Evolutionary conservation across 1,140 invertebrate species (phyloP), one percentile per base, ranked within the genome.

Genomic region (Psix sp.): DNA sequence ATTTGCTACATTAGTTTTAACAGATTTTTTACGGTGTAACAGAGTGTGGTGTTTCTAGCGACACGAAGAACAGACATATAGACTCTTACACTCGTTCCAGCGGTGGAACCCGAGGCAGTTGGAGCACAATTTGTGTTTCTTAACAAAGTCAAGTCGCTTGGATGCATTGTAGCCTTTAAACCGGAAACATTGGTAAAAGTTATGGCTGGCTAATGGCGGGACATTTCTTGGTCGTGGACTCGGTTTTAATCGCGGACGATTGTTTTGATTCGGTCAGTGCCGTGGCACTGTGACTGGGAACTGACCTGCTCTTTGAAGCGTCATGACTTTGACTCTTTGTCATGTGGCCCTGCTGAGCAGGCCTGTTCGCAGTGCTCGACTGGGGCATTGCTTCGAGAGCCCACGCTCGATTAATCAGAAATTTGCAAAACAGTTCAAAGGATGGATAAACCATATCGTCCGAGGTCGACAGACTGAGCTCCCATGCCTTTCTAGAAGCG

Each of bases 101-200:
- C 29, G 45, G 9, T 57, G 54, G 7, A 1, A 6, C 11, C 17
- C 40, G 3, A 45, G n/a, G 14, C 40, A 57, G 15, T 57, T 45
- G 1, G 29, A 9, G 9, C 40, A 57, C 2, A 45, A 7, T 0
- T 57, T 26, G 9, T 56, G 26, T 10, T 24, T 43, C 24, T 57
- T 45, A 3, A 57, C 40, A 21, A 57, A 15, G 9, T 45, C 29
- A 15, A 36, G 46, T 4, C 54, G 40, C 26, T 46, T 45, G 13
- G 0, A 1, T 0, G 29, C 5, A 16, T 36, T 18, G 10, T 35
- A 17, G 5, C 11, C 11, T n/a, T 45, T 21, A 13, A 57, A 57
- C 1, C 42, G 29, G 3, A 24, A 6, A 57, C 42, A 57, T 6
- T 57, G 40, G 20, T 4, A 38, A 6, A 45, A 5, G 1, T 26